Evolutionary conservation across 2,888 invertebrate genomes (phyloP).

Genomic region (Tetragnatha montana): DNA sequence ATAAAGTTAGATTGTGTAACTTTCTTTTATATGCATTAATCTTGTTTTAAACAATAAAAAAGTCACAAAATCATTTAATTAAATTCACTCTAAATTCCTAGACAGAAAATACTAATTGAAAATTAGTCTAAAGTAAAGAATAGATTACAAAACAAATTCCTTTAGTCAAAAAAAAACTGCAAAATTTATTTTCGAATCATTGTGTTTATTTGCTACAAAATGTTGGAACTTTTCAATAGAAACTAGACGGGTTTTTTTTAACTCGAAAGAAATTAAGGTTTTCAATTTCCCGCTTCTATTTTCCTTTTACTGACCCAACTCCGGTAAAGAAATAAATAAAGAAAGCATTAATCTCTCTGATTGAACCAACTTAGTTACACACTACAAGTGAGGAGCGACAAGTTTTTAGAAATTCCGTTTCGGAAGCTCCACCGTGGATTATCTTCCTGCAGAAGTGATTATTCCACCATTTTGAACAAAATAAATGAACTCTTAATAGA

Average conservation of each 20-base stretch:
- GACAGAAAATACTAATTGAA: no score
- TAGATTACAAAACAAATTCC: neutral
- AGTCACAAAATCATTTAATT: no score
- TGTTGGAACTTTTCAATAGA: neutral
- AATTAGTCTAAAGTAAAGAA: no score
- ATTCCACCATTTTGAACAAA: neutral
- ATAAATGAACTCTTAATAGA: neutral
- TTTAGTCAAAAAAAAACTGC: neutral
- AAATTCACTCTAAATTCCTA: no score
- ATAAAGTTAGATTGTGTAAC: no score
- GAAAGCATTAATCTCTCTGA: neutral
- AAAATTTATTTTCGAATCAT: neutral
- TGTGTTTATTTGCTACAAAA: no score
- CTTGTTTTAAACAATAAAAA: no score
- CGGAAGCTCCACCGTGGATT: neutral
- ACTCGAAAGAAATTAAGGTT: neutral
- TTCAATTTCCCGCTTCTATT: neutral
- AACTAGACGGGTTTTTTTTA: neutral
- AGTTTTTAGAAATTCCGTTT: neutral
- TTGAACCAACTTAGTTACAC: neutral
- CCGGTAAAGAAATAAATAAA: neutral
- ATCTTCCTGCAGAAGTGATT: neutral
- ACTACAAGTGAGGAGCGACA: neutral
- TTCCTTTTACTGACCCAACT: neutral
- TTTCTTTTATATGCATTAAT: no score